Percentiles rank a stretch among this genome's conserved stretches.
phyloP scores from a whole-genome alignment of 92 coral and sea anemone species.

The Actinostola sp. region DNA sequence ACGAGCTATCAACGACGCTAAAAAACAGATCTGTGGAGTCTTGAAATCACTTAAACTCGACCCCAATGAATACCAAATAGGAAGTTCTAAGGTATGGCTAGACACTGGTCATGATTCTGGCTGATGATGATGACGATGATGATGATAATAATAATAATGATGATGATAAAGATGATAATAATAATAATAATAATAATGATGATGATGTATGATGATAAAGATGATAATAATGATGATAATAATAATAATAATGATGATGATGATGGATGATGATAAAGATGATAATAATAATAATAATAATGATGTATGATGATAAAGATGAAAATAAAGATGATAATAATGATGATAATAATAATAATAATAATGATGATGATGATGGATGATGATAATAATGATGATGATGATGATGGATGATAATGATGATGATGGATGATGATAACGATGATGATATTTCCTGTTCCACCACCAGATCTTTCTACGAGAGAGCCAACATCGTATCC shows the following conservation, averaged over 20 bases:
- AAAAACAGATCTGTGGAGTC: constrained; percentile 61
- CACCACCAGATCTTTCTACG: constrained; percentile 82
- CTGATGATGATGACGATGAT: background rate
- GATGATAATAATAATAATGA: background rate
- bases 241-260: background rate
- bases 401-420: background rate
- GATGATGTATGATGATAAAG: background rate
- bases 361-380: background rate
- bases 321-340: background rate
- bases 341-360: too few relatives aligned
- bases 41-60: constrained; percentile 74
- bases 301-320: too few relatives aligned
- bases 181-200: background rate
- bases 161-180: too few relatives aligned
- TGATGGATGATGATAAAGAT: background rate
- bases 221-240: background rate
- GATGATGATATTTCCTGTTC: background rate
- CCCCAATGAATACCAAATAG: constrained; percentile 81
- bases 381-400: background rate
- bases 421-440: background rate
- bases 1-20: constrained; percentile 47
- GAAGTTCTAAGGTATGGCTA: constrained; percentile 79
- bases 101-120: too few relatives aligned
- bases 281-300: background rate
- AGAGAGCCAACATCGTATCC: constrained; percentile 80